Evolutionary conservation across 1,140 invertebrate genomes (phyloP), one percentile per base, ranked within the genome.

Genomic region (Phocides pigmalion): DNA sequence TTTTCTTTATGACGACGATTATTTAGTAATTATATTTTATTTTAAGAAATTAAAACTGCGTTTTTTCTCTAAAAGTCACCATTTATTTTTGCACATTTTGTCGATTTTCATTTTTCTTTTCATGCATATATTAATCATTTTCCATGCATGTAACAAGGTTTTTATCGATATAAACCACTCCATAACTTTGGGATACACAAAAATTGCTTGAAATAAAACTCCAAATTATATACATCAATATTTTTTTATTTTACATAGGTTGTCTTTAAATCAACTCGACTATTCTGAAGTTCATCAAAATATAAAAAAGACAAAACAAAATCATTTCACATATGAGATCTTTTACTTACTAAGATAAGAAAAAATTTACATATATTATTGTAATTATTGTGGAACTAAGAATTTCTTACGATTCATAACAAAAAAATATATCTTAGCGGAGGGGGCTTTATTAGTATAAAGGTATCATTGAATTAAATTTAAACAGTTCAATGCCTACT

Each of bases 251-350:
- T 91, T 91, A 91, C 89, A 91, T 84, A 87, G 81, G 83, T 89
- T 89, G 87, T 89, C 87, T 91, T 91, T 89, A 88, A 89, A 87
- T 89, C 89, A 87, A 91, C 82, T 86, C 82, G 77, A 87, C 89
- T 89, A 89, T 88, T 89, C 89, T 85, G 86, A 85, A 88, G 76
- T 87, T 89, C 87, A 80, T 91, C 89, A 91, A 91, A 89, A 91
- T 91, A 91, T 91, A 89, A 91, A 91, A 90, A 88, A 91, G 87
- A 91, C 88, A 91, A 91, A 89, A 91, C 89, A 90, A 89, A 91
- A 89, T 87, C 84, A 90, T 89, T 87, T 87, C 83, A 82, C 76
- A 80, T 84, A 89, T 91, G 89, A 91, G 89, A 91, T 91, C 89
- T 91, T 91, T 89, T 86, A 88, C 81, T 91, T 89, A 89, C 87